Base-by-base conservation (phyloP, 2,113 vertebrate species). In the Pica pica region DNA sequence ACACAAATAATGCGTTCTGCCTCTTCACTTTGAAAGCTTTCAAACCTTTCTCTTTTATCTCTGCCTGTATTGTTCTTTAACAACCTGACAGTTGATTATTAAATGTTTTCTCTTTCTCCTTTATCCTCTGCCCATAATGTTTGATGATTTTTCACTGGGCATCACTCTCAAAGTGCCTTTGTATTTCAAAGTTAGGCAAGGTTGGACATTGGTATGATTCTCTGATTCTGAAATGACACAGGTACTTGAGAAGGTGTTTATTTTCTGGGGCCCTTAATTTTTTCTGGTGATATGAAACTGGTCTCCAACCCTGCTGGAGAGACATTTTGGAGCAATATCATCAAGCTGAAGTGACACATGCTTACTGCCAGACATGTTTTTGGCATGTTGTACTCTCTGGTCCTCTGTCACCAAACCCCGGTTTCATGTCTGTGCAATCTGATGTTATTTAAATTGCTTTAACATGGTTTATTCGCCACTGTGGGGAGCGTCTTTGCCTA, bases 31-130 rank as follows among this genome's bases (percentile, higher is more conserved):
- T 61, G 64, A 95, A 92, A 74, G 88, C 95, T 95, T 96, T 96
- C 96, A 97, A 64, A 52, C 30, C 56, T 71, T 75, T 94, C 64
- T 42, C 92, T 96, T 97, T 96, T 90, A 93, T 95, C 90, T 96
- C 76, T 86, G 88, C 60, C 91, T 81, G 69, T 57, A 71, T 96
- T 96, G 90, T 92, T 96, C 90, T 90, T 90, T 83, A 82, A 85
- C 88, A 94, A 33, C 52, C 90, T 97, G 93, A 86, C 92, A 95
- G 94, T 78, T 71, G 76, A 64, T 73, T 89, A 94, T 86, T 96
- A 92, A 91, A 86, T 24, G 26, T 17, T 84, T 90, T 91, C 75
- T 83, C 50, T 70, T 85, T 84, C 81, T 80, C 47, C 90, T 93
- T 95, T 84, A 89, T 89, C 78, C 28, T 91, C 63, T 94, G 89